Conservation (phyloP, 2,113 vertebrate genomes). For the Hydrochoerus hydrochaeris region DNA sequence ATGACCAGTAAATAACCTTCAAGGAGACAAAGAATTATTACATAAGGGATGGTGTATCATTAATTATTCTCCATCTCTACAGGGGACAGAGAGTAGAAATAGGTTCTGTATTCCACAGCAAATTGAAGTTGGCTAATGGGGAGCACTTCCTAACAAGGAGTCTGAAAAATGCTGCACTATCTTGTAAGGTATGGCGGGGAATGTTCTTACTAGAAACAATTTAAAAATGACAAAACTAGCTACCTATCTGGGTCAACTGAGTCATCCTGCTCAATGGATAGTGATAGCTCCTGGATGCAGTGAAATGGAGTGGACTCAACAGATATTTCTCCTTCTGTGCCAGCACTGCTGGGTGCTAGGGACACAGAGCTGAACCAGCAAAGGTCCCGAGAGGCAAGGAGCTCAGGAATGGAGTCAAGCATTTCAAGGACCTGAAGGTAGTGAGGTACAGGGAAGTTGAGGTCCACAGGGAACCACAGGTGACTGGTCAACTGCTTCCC, state of each 20-base stretch:
- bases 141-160: not conserved
- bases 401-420: not conserved
- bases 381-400: not conserved
- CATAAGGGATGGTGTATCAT: not conserved
- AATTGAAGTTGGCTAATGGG: constrained; percentile 2
- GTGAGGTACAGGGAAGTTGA: not conserved
- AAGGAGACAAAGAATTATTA: constrained; percentile 66
- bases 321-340: not conserved
- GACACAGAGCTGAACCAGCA: not conserved
- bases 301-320: not conserved
- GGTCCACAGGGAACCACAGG: not conserved
- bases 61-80: constrained; percentile 63
- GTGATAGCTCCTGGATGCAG: not conserved
- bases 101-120: not conserved
- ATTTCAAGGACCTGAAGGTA: not conserved
- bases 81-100: not conserved
- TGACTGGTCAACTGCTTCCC: not conserved
- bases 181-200: not conserved
- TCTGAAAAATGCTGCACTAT: not conserved
- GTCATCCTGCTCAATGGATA: not conserved
- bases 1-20: constrained; percentile 70
- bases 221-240: not conserved
- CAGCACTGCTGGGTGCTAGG: not conserved
- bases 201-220: constrained; percentile 15
- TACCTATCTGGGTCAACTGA: not conserved